Base-by-base conservation (phyloP, 2,113 vertebrate genomes). In the Corythoichthys intestinalis region DNA sequence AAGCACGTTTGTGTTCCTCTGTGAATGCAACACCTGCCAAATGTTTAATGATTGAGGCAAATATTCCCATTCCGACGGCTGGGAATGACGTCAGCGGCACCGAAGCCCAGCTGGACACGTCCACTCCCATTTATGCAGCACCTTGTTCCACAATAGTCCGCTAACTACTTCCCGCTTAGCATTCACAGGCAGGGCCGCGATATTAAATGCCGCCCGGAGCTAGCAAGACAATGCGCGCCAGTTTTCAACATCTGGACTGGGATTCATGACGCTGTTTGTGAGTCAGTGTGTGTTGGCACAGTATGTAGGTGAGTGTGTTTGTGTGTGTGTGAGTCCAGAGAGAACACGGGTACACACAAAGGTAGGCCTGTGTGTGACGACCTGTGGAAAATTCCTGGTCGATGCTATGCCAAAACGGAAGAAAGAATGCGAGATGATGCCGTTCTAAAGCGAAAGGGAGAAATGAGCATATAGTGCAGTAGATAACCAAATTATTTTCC, bases 371-470 rank as follows among this genome's bases (percentile, higher is more conserved):
- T 89, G 79, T 85, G 79, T 79, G 76, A 75, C 74, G 79, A 86
- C 87, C 80, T 81, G 86, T 87, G 89, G 89, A 90, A 90, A 90
- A 88, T 90, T 88, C 84, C 85, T 83, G 56, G 14, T 76, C 79
- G 65, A 71, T 50, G 68, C 70, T 15, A 81, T 82, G 89, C 87
- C 86, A 90, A 85, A 81, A 78, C 46, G 83, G 35, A 78, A 12
- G 39, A 66, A 83, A 82, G 83, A 83, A 85, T 82, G 82, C 59
- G 66, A 79, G 74, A 74, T 79, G 61, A 63, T 47, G 81, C 83
- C 81, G 78, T 84, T 67, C 66, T 67, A 80, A 81, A 74, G 59
- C 15, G 11, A 20, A 56, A 56, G 53, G 28, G 53, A 56, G 9
- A 56, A 56, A 56, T 56, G 20, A 34, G 28, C 53, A 56, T 20